Evolutionary conservation across 2,113 vertebrate species (phyloP).

Genomic region (Pterophyllum scalare): DNA sequence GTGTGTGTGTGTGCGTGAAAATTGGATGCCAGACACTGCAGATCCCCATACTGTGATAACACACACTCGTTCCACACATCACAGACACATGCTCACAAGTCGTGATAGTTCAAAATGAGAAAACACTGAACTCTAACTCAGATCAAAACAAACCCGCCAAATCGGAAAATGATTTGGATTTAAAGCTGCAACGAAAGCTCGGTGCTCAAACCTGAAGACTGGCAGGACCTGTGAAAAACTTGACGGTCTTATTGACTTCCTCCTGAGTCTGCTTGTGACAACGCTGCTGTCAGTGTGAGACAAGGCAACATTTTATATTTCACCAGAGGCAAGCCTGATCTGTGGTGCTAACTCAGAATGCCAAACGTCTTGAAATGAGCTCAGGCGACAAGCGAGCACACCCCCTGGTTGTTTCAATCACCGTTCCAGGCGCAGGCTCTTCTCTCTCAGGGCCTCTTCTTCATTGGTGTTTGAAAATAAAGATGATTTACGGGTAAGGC

Average conservation of each 20-base stretch:
- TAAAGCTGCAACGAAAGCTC: conserved; percentile 17
- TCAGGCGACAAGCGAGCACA: conserved; percentile 43
- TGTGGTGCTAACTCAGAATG: conserved; percentile 36
- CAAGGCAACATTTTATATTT: conserved; percentile 49
- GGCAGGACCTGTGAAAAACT: conserved; percentile 44
- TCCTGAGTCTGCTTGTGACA: conserved; percentile 56
- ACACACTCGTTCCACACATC: conserved; percentile 25
- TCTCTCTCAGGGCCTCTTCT: conserved; percentile 35
- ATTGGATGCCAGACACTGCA: conserved; percentile 55
- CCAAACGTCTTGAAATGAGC: conserved; percentile 55
- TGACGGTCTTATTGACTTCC: conserved; percentile 61
- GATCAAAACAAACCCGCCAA: conserved; percentile 9
- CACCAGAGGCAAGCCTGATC: conserved; percentile 52
- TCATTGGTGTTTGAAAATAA: conserved; percentile 43
- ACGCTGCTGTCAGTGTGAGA: conserved; percentile 53
- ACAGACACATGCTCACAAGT: conserved; percentile 35
- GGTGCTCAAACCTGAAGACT: conserved; percentile 27
- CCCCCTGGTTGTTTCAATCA: conserved; percentile 57
- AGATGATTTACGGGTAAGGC: conserved; percentile 27
- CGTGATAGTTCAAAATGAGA: conserved; percentile 49
- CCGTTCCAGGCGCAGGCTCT: conserved; percentile 27
- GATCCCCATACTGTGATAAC: conserved; percentile 41
- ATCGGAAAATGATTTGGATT: conserved; percentile 31
- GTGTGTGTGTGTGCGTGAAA: conserved; percentile 17
- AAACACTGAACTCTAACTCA: conserved; percentile 43